Base-by-base conservation (phyloP, 2,797 vertebrate species). In the Apodemus agrarius region DNA sequence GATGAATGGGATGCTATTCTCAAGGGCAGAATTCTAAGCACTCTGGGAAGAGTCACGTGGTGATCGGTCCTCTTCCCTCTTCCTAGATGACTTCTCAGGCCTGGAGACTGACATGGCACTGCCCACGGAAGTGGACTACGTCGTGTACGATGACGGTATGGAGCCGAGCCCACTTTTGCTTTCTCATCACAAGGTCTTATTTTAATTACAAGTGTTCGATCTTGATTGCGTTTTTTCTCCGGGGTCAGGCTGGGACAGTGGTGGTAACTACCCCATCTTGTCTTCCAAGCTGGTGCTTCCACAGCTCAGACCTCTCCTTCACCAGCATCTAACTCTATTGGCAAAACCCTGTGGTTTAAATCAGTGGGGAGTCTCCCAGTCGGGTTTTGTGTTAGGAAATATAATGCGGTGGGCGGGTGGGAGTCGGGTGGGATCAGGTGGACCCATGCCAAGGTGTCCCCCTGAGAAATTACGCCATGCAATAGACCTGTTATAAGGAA, bases 61-160 rank as follows among this genome's bases (percentile, higher is more conserved):
- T 90, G 76, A 92, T 63, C 10, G 22, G 37, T 24, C 10, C 0
- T 17, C 19, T 80, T 90, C 97, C 96, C 97, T 98, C 94, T 98
- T 98, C 92, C 97, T 97, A 99, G 99, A 99, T 97, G 98, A 98
- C 0, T 99, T 99, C 98, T 99, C 99, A 86, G 99, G 99, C 92
- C 97, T 99, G 99, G 99, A 99, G 97, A 98, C 98, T 19, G 99
- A 99, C 96, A 90, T 98, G 79, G 98, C 98, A 89, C 94, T 98
- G 94, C 99, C 99, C 97, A 98, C 98, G 17, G 98, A 98, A 22
- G 97, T 98, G 96, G 98, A 98, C 2, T 99, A 99, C 14, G 97
- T 97, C 37, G 81, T 99, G 54, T 99, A 99, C 86, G 98, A 99
- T 95, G 98, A 99, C 98, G 99, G 99, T 99, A 99, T 96, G 97